These are phyloP conservation scores for Australoheros facetus DNA, from an alignment of 2,797 vertebrate species.

Conservation along the genomic window DNA sequence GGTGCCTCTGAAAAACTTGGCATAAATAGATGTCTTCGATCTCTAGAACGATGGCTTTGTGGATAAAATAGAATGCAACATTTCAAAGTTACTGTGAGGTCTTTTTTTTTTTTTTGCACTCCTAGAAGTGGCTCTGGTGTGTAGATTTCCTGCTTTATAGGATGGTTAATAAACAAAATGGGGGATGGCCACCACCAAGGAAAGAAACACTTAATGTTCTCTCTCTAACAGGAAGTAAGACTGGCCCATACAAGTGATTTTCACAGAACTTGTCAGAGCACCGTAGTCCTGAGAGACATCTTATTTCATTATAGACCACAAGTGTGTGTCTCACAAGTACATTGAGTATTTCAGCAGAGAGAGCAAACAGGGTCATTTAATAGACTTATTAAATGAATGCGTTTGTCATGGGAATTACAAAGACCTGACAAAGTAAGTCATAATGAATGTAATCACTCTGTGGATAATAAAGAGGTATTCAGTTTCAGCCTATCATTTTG, in stretches of 20 bases:
- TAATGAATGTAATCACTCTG: neutral
- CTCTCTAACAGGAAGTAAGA: neutral
- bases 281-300: rapidly evolving
- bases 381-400: neutral
- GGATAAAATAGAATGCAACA: too few relatives aligned
- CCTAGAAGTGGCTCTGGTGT: too few relatives aligned
- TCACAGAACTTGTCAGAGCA: neutral
- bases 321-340: neutral
- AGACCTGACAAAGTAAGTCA: neutral
- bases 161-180: too few relatives aligned
- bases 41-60: too few relatives aligned
- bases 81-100: too few relatives aligned
- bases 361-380: neutral
- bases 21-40: too few relatives aligned
- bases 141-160: too few relatives aligned
- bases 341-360: neutral
- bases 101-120: too few relatives aligned
- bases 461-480: neutral
- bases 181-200: too few relatives aligned
- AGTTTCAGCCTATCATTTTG: neutral
- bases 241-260: neutral
- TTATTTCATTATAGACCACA: neutral
- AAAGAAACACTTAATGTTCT: too few relatives aligned
- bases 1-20: too few relatives aligned
- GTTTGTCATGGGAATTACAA: neutral